phyloP scores from a whole-genome alignment of 2,888 invertebrate genomes.

The Biston betularia region DNA sequence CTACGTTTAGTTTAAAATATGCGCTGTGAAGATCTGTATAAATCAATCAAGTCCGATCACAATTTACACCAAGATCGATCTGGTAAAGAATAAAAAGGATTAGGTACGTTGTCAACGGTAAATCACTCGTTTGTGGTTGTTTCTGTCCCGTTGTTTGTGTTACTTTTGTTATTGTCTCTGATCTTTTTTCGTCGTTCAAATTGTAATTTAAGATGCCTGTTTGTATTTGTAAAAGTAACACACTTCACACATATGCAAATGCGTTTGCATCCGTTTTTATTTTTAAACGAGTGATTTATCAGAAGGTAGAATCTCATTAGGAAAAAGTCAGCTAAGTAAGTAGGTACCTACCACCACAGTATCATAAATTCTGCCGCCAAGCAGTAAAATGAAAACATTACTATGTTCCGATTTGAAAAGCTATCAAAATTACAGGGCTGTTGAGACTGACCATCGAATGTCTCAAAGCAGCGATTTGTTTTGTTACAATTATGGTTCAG shows the following conservation, averaged over 20 bases:
- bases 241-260: not conserved
- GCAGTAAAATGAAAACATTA: too few species aligned
- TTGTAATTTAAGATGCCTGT: conserved; percentile 11
- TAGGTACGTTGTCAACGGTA: conserved; percentile 56
- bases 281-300: too few species aligned
- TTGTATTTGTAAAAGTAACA: not conserved
- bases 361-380: too few species aligned
- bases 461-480: too few species aligned
- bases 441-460: too few species aligned
- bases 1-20: conserved; percentile 55
- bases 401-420: too few species aligned
- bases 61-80: conserved; percentile 75
- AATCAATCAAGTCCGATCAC: conserved; percentile 76
- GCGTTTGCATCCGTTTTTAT: too few species aligned
- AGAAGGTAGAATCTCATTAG: too few species aligned
- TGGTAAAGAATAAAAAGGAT: conserved; percentile 46
- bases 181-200: conserved; percentile 1
- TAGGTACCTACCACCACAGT: too few species aligned
- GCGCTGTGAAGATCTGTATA: conserved; percentile 54
- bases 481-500: too few species aligned
- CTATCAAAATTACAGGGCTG: too few species aligned
- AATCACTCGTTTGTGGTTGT: conserved; percentile 71
- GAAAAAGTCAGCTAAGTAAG: too few species aligned
- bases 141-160: conserved; percentile 41
- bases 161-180: conserved; percentile 52